phyloP scores from a whole-genome alignment of 2,888 invertebrate species.

The Norana najaformis region DNA sequence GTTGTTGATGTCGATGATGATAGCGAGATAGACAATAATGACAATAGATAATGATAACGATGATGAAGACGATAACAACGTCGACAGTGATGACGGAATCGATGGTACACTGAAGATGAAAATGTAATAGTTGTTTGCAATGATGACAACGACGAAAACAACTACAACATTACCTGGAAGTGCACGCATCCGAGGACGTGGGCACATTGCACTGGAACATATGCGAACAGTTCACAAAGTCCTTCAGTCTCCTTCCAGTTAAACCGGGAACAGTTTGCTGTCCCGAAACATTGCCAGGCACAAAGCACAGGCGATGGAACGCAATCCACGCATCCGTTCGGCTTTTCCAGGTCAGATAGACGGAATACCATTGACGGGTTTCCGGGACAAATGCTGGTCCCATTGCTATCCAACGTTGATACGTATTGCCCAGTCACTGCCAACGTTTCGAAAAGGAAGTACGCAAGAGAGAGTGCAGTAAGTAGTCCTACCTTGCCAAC shows the following conservation, averaged over 20 bases:
- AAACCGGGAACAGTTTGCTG: background rate
- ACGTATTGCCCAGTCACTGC: background rate
- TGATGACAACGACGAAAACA: background rate
- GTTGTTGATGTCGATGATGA: too few species aligned
- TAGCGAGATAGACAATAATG: too few species aligned
- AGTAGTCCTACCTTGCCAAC: background rate
- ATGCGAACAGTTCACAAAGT: background rate
- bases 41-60: too few species aligned
- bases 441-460: background rate
- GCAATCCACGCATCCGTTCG: background rate
- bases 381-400: background rate
- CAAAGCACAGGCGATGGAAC: slow-evolving; percentile 7
- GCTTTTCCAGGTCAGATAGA: background rate
- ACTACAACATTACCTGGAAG: background rate
- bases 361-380: background rate
- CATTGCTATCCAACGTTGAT: background rate
- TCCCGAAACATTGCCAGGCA: slow-evolving; percentile 8
- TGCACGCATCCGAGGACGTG: background rate
- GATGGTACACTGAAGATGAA: too few species aligned
- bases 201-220: background rate
- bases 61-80: too few species aligned
- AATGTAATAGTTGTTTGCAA: too few species aligned
- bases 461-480: background rate
- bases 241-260: background rate
- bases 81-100: too few species aligned